These are phyloP conservation scores for Drosophila kikkawai DNA, from an alignment of 1,140 invertebrate genomes.

Conservation along the genomic window DNA sequence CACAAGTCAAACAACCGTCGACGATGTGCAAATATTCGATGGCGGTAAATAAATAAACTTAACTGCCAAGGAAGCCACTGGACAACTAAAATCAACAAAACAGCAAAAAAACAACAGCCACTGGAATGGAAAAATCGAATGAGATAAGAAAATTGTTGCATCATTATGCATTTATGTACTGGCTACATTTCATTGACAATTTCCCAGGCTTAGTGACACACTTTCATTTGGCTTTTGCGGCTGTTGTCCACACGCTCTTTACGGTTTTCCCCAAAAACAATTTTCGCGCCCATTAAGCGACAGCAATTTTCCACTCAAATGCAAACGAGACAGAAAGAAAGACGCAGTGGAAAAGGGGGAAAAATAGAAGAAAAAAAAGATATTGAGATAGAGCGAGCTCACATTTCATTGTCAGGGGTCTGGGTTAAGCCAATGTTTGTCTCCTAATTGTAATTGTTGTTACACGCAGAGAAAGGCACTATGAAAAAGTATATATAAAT, in stretches of 20 bases:
- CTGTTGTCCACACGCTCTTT: conserved; percentile 73
- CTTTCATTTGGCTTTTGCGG: conserved; percentile 57
- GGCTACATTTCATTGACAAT: conserved; percentile 64
- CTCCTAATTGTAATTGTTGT: conserved; percentile 29
- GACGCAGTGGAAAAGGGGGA: conserved; percentile 2
- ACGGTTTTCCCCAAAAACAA: conserved; percentile 56
- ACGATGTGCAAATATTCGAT: conserved; percentile 43
- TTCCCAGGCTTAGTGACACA: conserved; percentile 80
- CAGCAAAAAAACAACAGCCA: conserved; percentile 7
- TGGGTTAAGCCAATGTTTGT: conserved; percentile 33
- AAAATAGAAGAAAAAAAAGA: conserved; percentile 30
- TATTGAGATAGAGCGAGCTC: conserved; percentile 58
- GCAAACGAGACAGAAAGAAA: conserved; percentile 51
- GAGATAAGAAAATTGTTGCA: conserved; percentile 81
- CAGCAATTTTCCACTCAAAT: conserved; percentile 75
- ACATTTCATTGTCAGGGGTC: conserved; percentile 78
- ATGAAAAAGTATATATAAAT: not conserved
- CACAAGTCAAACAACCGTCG: conserved; percentile 13
- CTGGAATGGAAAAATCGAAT: conserved; percentile 31
- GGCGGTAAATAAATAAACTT: conserved; percentile 45
- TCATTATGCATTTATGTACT: conserved; percentile 65
- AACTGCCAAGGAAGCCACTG: conserved; percentile 31
- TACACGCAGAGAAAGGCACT: conserved; percentile 4
- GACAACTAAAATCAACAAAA: conserved; percentile 13
- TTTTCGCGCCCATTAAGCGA: conserved; percentile 70